A percentile compares a stretch with the other conserved stretches of the same genome.
Evolutionary conservation across 2,888 invertebrate genomes (phyloP).

Genomic region (Tetheella fluctuosa): DNA sequence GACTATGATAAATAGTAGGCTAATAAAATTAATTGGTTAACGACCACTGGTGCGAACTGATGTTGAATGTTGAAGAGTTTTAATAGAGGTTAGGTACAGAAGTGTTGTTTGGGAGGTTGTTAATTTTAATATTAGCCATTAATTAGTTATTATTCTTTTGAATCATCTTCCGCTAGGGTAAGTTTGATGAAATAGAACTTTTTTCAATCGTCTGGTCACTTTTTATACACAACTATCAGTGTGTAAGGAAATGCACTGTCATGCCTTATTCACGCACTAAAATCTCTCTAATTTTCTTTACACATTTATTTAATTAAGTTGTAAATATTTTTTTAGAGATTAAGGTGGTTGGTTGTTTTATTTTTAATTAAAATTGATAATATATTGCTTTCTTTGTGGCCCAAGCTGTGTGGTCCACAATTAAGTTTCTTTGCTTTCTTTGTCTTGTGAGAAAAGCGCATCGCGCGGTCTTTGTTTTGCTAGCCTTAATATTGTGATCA

Average conservation of each 20-base stretch:
- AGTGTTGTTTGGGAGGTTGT: constrained; percentile 76
- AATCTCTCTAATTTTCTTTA: constrained; percentile 74
- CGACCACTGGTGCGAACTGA: constrained; percentile 81
- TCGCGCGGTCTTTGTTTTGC: constrained; percentile 40
- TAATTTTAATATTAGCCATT: constrained; percentile 61
- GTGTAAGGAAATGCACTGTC: constrained; percentile 35
- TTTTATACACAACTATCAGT: constrained; percentile 27
- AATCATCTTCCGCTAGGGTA: constrained; percentile 59
- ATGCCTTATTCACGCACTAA: constrained; percentile 59
- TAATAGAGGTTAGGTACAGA: constrained; percentile 74
- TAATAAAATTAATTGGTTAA: constrained; percentile 65
- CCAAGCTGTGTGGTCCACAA: constrained; percentile 36
- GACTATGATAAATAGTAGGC: constrained; percentile 50
- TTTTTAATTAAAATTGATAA: constrained; percentile 66
- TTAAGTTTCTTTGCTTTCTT: constrained; percentile 52
- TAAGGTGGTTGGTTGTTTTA: constrained; percentile 77
- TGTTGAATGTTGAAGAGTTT: constrained; percentile 82
- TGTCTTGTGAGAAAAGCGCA: constrained; percentile 18
- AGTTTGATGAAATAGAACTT: constrained; percentile 44
- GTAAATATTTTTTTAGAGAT: constrained; percentile 60
- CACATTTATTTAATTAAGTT: constrained; percentile 60
- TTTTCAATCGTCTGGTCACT: constrained; percentile 63
- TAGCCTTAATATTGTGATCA: constrained; percentile 71
- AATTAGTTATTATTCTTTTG: constrained; percentile 55
- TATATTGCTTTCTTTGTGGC: constrained; percentile 63